phyloP scores from a whole-genome alignment of 2,113 vertebrate genomes.

The Seriola aureovittata region DNA sequence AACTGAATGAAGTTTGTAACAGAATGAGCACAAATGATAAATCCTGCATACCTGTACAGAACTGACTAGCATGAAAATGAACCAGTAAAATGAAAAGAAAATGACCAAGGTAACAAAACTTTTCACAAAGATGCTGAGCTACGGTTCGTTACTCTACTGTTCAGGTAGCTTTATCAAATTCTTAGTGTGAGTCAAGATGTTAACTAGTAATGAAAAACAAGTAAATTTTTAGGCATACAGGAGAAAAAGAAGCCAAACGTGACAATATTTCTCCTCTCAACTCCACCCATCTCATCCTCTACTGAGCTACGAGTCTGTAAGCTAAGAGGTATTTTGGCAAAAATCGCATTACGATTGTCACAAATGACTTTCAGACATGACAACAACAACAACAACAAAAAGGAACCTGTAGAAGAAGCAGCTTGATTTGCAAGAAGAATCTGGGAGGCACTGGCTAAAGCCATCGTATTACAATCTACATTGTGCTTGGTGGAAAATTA shows the following conservation, averaged over 20 bases:
- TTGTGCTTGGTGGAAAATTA: slow-evolving; percentile 54
- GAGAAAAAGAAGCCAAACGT: not conserved
- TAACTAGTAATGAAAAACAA: not conserved
- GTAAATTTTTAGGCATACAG: not conserved
- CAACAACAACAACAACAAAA: not conserved
- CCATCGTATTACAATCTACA: slow-evolving; percentile 27
- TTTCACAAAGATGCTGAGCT: not conserved
- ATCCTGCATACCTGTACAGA: slow-evolving; percentile 2
- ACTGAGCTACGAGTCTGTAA: slow-evolving; percentile 32
- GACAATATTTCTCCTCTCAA: slow-evolving; percentile 1
- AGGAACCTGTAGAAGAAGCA: slow-evolving; percentile 9
- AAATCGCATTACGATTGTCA: not conserved
- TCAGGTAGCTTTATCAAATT: not conserved
- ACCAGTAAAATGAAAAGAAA: not conserved
- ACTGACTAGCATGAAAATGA: not conserved
- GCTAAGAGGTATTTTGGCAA: slow-evolving; percentile 52
- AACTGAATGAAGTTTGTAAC: not conserved
- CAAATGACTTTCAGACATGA: slow-evolving; percentile 3
- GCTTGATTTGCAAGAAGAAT: slow-evolving; percentile 10
- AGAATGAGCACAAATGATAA: not conserved
- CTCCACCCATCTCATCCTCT: not conserved
- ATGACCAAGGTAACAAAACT: not conserved
- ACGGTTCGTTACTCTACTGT: not conserved
- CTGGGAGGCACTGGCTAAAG: slow-evolving; percentile 71
- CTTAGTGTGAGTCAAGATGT: too few species aligned